phyloP scores from a whole-genome alignment of 2,113 vertebrate species.

The Epinephelus lanceolatus region DNA sequence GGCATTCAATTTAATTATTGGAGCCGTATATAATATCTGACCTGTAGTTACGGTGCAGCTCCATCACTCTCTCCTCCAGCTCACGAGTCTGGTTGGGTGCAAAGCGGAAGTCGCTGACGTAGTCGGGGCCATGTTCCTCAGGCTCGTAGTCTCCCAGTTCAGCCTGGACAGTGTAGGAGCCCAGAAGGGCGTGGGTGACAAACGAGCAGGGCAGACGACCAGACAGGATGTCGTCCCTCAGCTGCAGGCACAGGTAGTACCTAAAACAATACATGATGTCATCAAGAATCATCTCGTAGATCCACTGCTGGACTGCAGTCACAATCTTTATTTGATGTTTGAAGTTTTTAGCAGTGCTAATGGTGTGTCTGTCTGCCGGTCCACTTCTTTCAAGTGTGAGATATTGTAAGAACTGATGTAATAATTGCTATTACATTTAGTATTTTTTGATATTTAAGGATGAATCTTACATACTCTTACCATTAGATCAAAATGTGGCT shows the following conservation, averaged over 20 bases:
- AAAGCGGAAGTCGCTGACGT: constrained; percentile 94
- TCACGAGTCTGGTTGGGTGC: constrained; percentile 97
- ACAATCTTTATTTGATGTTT: background rate
- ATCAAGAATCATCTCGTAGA: background rate
- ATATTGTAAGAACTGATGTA: background rate
- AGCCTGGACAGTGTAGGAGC: constrained; percentile 96
- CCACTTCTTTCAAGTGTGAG: background rate
- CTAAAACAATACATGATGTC: constrained; percentile 72
- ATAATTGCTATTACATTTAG: background rate
- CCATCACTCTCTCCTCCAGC: constrained; percentile 98
- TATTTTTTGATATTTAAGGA: background rate
- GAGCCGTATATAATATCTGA: constrained; percentile 52
- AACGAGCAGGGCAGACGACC: constrained; percentile 98
- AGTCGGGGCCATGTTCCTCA: constrained; percentile 93
- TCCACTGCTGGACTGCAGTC: background rate
- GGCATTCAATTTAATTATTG: constrained; percentile 22
- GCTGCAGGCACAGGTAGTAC: constrained; percentile 98
- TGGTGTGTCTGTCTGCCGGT: background rate
- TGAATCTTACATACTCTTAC: background rate
- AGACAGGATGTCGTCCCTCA: constrained; percentile 96
- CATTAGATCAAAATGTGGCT: background rate
- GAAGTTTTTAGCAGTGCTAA: background rate
- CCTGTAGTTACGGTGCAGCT: constrained; percentile 97
- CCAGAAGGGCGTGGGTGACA: constrained; percentile 96
- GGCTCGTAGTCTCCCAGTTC: constrained; percentile 94